Evolutionary conservation across 1,140 invertebrate genomes (phyloP).

Genomic region (Drosophila athabasca): DNA sequence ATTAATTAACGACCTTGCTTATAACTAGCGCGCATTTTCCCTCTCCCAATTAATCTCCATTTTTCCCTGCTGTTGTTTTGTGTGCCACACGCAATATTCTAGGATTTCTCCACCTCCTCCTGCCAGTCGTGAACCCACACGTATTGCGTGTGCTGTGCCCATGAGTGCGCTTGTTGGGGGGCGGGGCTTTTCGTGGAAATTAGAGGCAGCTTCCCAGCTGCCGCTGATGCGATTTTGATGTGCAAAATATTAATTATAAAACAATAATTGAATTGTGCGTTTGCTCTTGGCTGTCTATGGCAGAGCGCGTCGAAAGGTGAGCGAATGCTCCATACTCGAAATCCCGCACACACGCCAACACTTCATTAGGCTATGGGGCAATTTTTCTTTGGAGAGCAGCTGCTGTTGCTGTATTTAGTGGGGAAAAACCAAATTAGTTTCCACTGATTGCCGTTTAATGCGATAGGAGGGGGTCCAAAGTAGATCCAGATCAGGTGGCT

Average conservation of each 20-base stretch:
- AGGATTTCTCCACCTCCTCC: conserved; percentile 31
- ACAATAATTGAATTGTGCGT: conserved; percentile 78
- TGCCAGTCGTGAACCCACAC: too few species aligned
- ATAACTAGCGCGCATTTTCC: conserved; percentile 37
- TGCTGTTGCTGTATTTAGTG: conserved; percentile 50
- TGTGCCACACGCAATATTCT: conserved; percentile 65
- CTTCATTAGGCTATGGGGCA: conserved; percentile 58
- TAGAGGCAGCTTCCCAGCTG: conserved; percentile 60
- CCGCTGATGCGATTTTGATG: conserved; percentile 81
- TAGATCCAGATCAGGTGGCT: conserved; percentile 33
- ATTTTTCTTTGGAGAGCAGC: conserved; percentile 37
- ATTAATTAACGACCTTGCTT: conserved; percentile 63
- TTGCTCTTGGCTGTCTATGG: conserved; percentile 44
- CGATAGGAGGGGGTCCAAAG: conserved; percentile 42
- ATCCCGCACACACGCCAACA: conserved; percentile 56
- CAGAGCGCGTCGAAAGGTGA: conserved; percentile 58
- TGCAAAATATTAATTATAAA: conserved; percentile 83
- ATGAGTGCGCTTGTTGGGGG: conserved; percentile 34
- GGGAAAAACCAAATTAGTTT: conserved; percentile 58
- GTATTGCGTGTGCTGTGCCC: conserved; percentile 58
- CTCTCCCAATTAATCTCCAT: conserved; percentile 65
- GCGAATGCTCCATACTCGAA: conserved; percentile 23
- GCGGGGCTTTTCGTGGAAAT: conserved; percentile 41
- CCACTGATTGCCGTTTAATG: conserved; percentile 61
- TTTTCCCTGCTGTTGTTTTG: conserved; percentile 30